Percentiles rank a stretch among this genome's conserved stretches.
These are phyloP conservation scores for Pseudomyrmex cubaensis DNA, from an alignment of 1,140 invertebrate genomes.

Conservation along the genomic window DNA sequence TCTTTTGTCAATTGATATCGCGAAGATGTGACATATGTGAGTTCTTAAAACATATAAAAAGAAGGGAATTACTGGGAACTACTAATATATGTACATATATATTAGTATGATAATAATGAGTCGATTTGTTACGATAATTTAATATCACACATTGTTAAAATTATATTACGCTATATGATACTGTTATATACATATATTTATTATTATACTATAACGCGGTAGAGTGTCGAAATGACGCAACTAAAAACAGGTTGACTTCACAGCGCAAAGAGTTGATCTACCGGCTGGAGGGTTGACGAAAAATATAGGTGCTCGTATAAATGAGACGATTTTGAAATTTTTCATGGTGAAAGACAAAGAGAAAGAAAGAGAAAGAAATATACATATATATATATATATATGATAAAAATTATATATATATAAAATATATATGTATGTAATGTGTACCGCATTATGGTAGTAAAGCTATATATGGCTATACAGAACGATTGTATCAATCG, in stretches of 20 bases:
- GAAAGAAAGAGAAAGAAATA: no score
- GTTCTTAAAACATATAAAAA: no score
- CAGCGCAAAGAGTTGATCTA: conserved; percentile 43
- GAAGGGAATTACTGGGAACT: no score
- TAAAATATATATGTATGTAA: conserved; percentile 11
- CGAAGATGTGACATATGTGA: no score
- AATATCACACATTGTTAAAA: conserved; percentile 13
- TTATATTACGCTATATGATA: conserved; percentile 11
- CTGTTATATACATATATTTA: conserved; percentile 29
- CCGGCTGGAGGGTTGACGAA: conserved; percentile 22
- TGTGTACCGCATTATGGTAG: conserved; percentile 58
- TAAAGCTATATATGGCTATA: conserved; percentile 44
- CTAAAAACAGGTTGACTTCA: neutral
- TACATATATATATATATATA: no score
- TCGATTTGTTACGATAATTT: conserved; percentile 41
- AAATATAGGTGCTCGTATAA: conserved; percentile 3
- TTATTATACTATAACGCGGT: conserved; percentile 1
- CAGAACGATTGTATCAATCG: conserved; percentile 75
- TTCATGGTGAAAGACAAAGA: conserved; percentile 45
- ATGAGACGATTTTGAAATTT: conserved; percentile 60
- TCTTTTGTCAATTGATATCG: no score
- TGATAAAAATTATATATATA: no score
- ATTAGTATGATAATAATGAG: neutral
- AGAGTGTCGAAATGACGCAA: neutral
- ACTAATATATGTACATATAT: neutral